Conservation (phyloP, 1,140 invertebrate species). For the Caenorhabditis briggsae region DNA sequence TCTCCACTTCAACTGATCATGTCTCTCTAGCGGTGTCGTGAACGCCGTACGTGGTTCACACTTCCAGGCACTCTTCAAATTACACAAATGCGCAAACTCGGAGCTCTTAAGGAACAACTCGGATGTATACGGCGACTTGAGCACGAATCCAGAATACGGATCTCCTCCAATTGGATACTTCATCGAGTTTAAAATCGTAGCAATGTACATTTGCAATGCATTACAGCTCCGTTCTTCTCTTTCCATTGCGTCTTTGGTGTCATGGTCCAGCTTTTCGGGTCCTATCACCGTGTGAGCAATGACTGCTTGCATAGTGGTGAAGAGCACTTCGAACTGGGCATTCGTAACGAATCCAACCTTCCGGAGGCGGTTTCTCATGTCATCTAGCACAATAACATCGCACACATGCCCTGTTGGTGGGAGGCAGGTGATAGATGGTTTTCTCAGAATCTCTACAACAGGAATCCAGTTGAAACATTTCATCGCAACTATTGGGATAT, state of each 20-base stretch:
- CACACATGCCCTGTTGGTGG: slow-evolving; percentile 32
- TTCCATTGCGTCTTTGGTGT: background rate
- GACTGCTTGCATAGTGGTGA: slow-evolving; percentile 30
- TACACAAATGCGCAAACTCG: slow-evolving; percentile 29
- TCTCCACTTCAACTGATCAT: slow-evolving; percentile 7
- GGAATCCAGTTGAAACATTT: slow-evolving; percentile 43
- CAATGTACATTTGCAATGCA: slow-evolving; percentile 26
- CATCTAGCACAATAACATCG: slow-evolving; percentile 6
- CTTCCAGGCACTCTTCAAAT: slow-evolving; percentile 46
- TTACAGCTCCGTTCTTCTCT: slow-evolving; percentile 36
- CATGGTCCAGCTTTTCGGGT: background rate
- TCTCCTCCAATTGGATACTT: slow-evolving; percentile 42
- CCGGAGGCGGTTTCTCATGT: background rate
- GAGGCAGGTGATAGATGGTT: background rate
- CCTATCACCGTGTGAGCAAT: slow-evolving; percentile 44
- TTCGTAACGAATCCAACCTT: slow-evolving; percentile 26
- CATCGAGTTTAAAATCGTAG: slow-evolving; percentile 14
- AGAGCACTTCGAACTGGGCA: slow-evolving; percentile 37
- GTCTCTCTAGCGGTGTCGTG: slow-evolving; percentile 1
- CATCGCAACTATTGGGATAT: slow-evolving; percentile 16
- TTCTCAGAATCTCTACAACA: background rate
- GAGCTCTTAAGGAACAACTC: slow-evolving; percentile 33
- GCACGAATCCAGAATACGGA: slow-evolving; percentile 14
- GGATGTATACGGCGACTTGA: slow-evolving; percentile 25
- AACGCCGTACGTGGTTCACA: slow-evolving; percentile 27